Base-by-base conservation (phyloP, 2,888 invertebrate genomes). In the Dryobota labecula region DNA sequence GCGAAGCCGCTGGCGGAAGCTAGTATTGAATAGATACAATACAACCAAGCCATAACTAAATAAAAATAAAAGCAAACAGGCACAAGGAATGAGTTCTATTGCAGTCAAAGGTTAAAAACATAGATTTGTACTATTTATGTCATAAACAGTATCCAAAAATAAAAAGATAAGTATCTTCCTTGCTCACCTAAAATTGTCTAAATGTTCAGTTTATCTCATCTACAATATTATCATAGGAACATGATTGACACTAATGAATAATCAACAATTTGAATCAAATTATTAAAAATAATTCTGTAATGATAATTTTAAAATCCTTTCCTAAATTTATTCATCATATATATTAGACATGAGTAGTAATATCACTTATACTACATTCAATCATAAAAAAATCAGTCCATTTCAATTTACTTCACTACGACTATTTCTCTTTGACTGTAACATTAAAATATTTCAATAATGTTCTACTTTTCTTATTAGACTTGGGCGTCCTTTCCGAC, bases 371-470 rank as follows among this genome's bases (percentile, higher is more conserved):
- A 63, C 73, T 51, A 72, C 49, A 70, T 56, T 58, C n/a, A 65
- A 68, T 65, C 60, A 67, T 67, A 57, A 47, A 80, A 33, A 83
- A 80, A 80, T 88, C 87, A 90, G 89, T 89, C 78, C 73, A 71
- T 68, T 73, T 73, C 51, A 20, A 38, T 57, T 36, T 62, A 67
- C 54, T 57, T 58, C 61, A 53, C 71, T 69, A 74, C 24, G 1
- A 65, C 76, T 85, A 88, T 77, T 91, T 91, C 2, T 91, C 88
- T 80, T 91, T 92, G 60, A 76, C 80, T 11, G 89, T 76, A 9
- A 94, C 89, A 76, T 81, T 92, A 73, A 95, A 95, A 83, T 95
- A 95, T 78, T 91, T 94, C 1, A 94, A 82, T 69, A 95, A 75
- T 4, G 94, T 94, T 82, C 90, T 87, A 83, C 85, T 86, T 82